A percentile compares a stretch with the other conserved stretches of the same genome.
Conservation (phyloP, 2,113 vertebrate genomes). For the Thalassoma bifasciatum region DNA sequence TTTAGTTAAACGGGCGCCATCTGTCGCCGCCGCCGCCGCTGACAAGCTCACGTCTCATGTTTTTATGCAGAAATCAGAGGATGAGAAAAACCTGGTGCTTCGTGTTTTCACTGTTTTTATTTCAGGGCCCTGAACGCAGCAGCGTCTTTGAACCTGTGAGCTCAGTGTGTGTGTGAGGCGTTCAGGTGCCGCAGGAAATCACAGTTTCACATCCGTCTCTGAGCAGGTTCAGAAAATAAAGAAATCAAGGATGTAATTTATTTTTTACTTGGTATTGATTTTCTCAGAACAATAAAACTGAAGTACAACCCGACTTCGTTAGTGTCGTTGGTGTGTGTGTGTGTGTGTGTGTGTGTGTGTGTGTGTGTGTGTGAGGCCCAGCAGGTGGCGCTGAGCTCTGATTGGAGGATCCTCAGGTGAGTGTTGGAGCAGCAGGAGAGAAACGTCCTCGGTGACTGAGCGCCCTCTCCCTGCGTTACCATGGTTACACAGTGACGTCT, state of each 20-base stretch:
- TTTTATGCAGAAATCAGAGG: neutral
- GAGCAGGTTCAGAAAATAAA: slow-evolving; percentile 14
- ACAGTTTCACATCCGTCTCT: slow-evolving; percentile 9
- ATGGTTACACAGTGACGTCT: no score
- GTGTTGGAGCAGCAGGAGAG: no score
- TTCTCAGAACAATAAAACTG: slow-evolving; percentile 74
- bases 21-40: no score
- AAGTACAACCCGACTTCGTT: slow-evolving; percentile 42
- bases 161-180: neutral
- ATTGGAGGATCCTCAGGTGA: no score
- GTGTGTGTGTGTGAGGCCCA: neutral
- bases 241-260: slow-evolving; percentile 69
- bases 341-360: neutral
- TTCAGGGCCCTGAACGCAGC: neutral
- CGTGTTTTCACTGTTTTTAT: neutral
- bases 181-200: neutral
- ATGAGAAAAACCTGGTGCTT: neutral
- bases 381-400: no score
- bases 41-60: no score
- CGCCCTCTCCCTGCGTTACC: no score
- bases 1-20: neutral
- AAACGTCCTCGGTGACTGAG: no score
- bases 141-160: no score
- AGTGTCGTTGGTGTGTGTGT: neutral
- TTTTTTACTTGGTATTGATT: slow-evolving; percentile 72